Percentiles rank a stretch among this genome's conserved stretches.
Conservation (phyloP, 2,113 vertebrate genomes). For the Cynocephalus volans region DNA sequence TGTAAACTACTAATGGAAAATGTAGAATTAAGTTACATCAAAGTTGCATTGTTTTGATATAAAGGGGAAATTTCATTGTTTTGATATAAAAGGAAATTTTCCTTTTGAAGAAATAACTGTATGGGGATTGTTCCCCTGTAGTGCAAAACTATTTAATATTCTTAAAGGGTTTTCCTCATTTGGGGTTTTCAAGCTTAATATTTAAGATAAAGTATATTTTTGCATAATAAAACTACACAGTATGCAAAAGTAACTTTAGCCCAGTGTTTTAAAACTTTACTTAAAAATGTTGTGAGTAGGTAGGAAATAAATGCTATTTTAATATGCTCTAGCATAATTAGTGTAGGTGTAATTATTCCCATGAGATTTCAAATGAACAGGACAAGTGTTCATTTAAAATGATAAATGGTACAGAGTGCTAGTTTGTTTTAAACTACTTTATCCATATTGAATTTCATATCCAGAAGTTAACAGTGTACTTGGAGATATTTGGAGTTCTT, state of each 20-base stretch:
- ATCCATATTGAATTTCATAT: not conserved
- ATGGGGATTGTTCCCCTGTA: not conserved
- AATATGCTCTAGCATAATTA: constrained; percentile 62
- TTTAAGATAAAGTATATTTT: constrained; percentile 59
- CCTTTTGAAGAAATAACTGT: constrained; percentile 54
- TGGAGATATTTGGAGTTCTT: constrained; percentile 32
- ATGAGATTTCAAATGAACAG: constrained; percentile 66
- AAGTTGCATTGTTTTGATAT: constrained; percentile 59
- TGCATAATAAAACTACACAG: constrained; percentile 30
- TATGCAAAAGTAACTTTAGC: constrained; percentile 69
- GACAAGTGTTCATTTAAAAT: constrained; percentile 63
- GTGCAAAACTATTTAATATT: constrained; percentile 7
- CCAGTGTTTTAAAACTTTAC: constrained; percentile 68
- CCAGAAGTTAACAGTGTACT: constrained; percentile 17
- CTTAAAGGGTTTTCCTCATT: constrained; percentile 45
- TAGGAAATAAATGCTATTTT: constrained; percentile 68
- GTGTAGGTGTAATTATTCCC: constrained; percentile 57
- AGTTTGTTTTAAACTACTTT: constrained; percentile 39
- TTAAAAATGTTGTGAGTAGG: constrained; percentile 68
- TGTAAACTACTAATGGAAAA: constrained; percentile 60
- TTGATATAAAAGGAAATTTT: constrained; percentile 57
- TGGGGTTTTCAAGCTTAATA: constrained; percentile 52
- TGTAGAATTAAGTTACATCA: constrained; percentile 53
- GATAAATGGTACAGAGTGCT: not conserved
- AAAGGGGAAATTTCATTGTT: constrained; percentile 55